Percentiles rank a stretch among this genome's conserved stretches.
These are phyloP conservation scores for Pardosa pseudoannulata DNA, from an alignment of 2,888 invertebrate genomes.

Conservation along the genomic window DNA sequence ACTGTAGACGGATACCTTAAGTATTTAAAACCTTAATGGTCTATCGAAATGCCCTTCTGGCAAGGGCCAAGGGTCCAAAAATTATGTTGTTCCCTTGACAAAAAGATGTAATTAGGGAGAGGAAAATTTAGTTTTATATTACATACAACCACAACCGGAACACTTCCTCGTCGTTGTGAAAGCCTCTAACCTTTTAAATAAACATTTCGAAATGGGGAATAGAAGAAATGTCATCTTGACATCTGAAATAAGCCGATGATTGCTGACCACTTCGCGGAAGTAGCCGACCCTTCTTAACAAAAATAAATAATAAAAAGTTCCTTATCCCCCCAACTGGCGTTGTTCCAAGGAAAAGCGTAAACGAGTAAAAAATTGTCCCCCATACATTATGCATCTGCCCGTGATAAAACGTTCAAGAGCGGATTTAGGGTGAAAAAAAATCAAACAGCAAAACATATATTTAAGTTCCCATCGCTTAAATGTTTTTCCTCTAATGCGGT, in stretches of 20 bases:
- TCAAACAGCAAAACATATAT: neutral
- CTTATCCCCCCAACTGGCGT: neutral
- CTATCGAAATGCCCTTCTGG: too few species aligned
- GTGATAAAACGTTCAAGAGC: conserved; percentile 45
- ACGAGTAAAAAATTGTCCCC: conserved; percentile 48
- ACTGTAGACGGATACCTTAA: too few species aligned
- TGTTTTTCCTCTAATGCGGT: conserved; percentile 41
- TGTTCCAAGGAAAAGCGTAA: conserved; percentile 20
- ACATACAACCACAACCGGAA: neutral
- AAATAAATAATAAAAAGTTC: neutral
- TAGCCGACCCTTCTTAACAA: neutral
- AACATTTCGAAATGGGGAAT: neutral
- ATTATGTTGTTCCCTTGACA: too few species aligned
- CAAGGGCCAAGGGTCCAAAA: too few species aligned
- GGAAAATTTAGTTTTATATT: too few species aligned
- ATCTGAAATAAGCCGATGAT: conserved; percentile 21
- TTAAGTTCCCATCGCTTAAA: conserved; percentile 23
- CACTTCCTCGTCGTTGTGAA: neutral
- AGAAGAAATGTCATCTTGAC: neutral
- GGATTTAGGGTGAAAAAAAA: conserved; percentile 29
- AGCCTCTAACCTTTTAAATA: neutral
- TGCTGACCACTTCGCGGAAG: conserved; percentile 17
- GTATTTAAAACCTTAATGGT: too few species aligned
- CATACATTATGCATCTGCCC: conserved; percentile 55
- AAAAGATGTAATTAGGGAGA: too few species aligned